Conservation (phyloP, 2,888 invertebrate genomes). For the Sycophila texana region DNA sequence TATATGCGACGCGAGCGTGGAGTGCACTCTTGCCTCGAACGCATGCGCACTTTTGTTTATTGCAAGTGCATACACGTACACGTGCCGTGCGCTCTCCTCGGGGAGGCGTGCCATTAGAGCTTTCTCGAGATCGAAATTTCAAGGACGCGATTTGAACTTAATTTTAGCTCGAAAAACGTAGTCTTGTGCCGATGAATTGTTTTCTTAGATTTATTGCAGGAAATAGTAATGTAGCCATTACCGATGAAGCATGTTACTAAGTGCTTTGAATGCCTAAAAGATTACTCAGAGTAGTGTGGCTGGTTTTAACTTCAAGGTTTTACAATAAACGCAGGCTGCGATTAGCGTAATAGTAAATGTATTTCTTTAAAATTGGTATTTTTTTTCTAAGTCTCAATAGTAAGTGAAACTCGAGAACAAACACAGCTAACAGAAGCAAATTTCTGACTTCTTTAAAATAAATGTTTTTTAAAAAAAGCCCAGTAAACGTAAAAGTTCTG, state of each 20-base stretch:
- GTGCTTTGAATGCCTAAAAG: constrained; percentile 5
- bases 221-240: background rate
- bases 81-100: constrained; percentile 20
- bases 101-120: background rate
- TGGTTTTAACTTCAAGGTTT: background rate
- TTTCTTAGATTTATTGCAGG: constrained; percentile 3
- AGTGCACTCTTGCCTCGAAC: background rate
- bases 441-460: no score
- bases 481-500: no score
- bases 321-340: no score
- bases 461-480: no score
- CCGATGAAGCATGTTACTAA: background rate
- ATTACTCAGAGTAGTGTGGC: background rate
- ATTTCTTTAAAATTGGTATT: no score
- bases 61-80: constrained; percentile 10
- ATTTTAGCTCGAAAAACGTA: background rate
- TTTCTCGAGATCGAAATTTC: constrained; percentile 16
- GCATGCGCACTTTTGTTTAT: constrained; percentile 45
- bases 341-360: no score
- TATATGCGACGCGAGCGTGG: no score
- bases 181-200: background rate
- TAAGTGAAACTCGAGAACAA: no score
- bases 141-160: background rate
- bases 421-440: no score
- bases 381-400: no score